Base-by-base conservation (phyloP, 2,888 invertebrate genomes). In the Hirtodrosophila confusa region DNA sequence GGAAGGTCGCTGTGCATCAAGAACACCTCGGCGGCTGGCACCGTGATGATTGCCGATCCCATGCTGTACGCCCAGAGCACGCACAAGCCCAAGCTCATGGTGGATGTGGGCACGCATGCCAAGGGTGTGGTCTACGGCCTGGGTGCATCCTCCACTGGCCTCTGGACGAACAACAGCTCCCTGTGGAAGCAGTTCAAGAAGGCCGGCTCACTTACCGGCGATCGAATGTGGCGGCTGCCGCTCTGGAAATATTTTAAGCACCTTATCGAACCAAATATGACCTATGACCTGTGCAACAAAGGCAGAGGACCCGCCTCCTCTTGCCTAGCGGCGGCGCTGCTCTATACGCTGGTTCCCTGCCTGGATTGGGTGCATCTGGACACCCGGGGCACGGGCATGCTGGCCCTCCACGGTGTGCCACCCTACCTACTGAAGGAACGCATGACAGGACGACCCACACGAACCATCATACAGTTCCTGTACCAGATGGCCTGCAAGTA, bases 11-110 rank as follows among this genome's bases (percentile, higher is more conserved):
- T 91, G 61, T 78, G 89, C 29, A 80, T 91, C 5, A 67, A 47
- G 31, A 93, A 91, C 92, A 93, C 90, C 0, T 95, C 96, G 70
- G 94, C 94, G 11, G 96, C 96, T 68, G 97, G 96, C 0, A 92
- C 96, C 9, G 92, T 97, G 0, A 93, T 95, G 27, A 91, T 97
- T 70, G 96, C 96, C 1, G 97, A 97, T 91, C 96, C 96, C 17
- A 91, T 97, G 43, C 93, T 94, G 24, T 96, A 96, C 90, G 95
- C 96, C 1, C 94, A 95, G 71, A 93, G 93, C 90, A 93, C 66
- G 90, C 92, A 92, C 61, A 93, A 93, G 39, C 93, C 94, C 0
- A 90, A 90, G 24, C 80, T 93, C 0, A 90, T 94, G 12, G 75
- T 94, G 9, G 94, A 94, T 73, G 89, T 94, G 73, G 94, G 94